phyloP scores from a whole-genome alignment of 2,797 vertebrate species.

The Epinephelus malabaricus region DNA sequence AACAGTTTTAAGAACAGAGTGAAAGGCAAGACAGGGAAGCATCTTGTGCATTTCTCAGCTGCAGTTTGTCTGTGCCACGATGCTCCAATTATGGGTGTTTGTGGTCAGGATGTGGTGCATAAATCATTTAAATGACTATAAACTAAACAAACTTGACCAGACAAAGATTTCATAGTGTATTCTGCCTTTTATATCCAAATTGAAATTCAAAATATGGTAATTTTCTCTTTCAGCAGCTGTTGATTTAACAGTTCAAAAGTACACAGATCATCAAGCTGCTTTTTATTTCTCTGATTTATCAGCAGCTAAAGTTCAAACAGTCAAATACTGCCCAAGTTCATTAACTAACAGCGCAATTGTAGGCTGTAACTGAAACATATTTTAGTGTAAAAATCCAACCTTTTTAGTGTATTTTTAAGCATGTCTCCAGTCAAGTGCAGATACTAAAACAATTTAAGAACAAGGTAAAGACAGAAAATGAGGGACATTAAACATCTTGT shows the following conservation, averaged over 20 bases:
- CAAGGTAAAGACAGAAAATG: background rate
- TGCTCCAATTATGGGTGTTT: too few species aligned
- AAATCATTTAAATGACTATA: background rate
- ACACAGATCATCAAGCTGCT: background rate
- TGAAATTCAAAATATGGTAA: background rate
- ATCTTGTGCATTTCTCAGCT: too few species aligned
- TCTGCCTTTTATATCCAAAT: background rate
- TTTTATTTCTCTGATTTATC: background rate
- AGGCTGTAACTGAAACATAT: background rate
- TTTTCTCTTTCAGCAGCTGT: background rate
- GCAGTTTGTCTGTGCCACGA: too few species aligned
- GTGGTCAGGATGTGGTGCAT: too few species aligned
- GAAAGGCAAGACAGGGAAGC: too few species aligned
- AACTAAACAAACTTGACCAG: background rate
- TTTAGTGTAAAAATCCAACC: background rate
- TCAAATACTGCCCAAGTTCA: conserved; percentile 11
- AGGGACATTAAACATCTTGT: background rate
- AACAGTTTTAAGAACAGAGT: background rate
- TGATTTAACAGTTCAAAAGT: background rate
- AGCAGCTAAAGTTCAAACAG: background rate
- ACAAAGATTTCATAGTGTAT: background rate
- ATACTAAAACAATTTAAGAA: background rate
- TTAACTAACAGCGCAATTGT: background rate
- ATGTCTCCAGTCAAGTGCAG: background rate
- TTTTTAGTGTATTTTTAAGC: too few species aligned